Conservation (phyloP, 1,140 invertebrate species). For the Aphelinus certus region DNA sequence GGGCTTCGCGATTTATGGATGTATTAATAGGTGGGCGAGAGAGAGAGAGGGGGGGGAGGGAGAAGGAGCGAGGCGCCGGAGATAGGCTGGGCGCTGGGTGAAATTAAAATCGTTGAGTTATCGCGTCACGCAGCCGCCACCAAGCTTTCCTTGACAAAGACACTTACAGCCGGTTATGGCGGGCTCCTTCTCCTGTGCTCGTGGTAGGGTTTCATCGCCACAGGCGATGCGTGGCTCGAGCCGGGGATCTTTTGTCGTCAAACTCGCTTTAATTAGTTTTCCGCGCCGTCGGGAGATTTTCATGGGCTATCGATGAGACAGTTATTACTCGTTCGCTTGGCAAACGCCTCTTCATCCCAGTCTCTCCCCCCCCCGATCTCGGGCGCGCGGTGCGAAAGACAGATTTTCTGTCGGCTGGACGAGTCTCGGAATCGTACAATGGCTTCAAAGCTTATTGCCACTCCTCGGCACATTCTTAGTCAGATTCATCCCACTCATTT, state of each 20-base stretch:
- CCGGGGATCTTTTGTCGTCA: conserved; percentile 8
- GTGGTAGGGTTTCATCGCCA: too few species aligned
- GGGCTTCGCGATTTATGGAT: conserved; percentile 38
- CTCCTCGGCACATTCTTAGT: too few species aligned
- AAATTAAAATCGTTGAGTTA: conserved; percentile 42
- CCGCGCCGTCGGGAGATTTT: conserved; percentile 8
- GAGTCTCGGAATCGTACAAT: too few species aligned
- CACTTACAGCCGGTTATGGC: not conserved
- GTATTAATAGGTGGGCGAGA: conserved; percentile 35
- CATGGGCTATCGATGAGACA: conserved; percentile 36
- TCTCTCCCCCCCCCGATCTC: too few species aligned
- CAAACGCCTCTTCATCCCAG: too few species aligned
- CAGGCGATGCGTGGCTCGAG: too few species aligned
- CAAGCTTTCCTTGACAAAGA: conserved; percentile 9
- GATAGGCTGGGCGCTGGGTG: not conserved
- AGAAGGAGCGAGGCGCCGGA: not conserved
- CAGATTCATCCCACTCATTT: too few species aligned
- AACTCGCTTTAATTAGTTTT: conserved; percentile 38
- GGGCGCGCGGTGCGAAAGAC: too few species aligned
- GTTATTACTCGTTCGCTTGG: conserved; percentile 7
- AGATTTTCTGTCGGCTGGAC: too few species aligned
- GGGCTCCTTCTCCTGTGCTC: too few species aligned
- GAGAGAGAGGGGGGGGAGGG: not conserved
- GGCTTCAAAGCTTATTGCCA: too few species aligned
- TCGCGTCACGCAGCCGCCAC: conserved; percentile 26